Evolutionary conservation across 2,888 invertebrate genomes (phyloP), one percentile per base, ranked within the genome.

Genomic region (Agrotis exclamationis): DNA sequence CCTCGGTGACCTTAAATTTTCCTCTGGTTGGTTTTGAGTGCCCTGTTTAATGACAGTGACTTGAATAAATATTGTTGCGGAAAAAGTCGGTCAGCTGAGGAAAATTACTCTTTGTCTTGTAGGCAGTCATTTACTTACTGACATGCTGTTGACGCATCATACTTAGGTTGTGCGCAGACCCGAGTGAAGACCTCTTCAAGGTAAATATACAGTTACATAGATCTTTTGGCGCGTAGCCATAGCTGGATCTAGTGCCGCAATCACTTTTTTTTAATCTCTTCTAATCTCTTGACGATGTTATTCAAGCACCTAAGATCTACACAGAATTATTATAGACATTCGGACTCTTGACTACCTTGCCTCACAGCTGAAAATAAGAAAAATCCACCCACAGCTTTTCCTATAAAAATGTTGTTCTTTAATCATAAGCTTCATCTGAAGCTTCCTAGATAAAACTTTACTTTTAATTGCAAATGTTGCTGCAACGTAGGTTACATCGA

Each of bases 381-480:
- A 67, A 44, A 50, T 14, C 14, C 5, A 18, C 22, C 7, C 1
- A 24, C 24, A 71, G 18, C 2, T 18, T 54, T 47, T 18, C 2
- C 20, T 1, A n/a, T 39, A 13, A 11, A 11, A 24, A 59, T n/a
- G 44, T 48, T 44, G 44, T 20, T 13, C 5, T 33, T n/a, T n/a
- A 13, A 33, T n/a, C n/a, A n/a, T 9, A 16, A 58, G 39, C 39
- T 39, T 11, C 39, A 39, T 20, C 5, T 5, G 3, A 24, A 57
- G n/a, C 9, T 39, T 44, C 20, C 0, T 14, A 51, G 14, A 20
- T n/a, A 0, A 60, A 47, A 50, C 0, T 67, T 68, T 39, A 69
- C 62, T 77, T 62, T 71, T 79, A 79, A 77, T 80, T 80, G 74
- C 71, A 48, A 65, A 76, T 69, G 71, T 83, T 74, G 63, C 58